Conservation (phyloP, 2,113 vertebrate species). For the Myotis lucifugus region DNA sequence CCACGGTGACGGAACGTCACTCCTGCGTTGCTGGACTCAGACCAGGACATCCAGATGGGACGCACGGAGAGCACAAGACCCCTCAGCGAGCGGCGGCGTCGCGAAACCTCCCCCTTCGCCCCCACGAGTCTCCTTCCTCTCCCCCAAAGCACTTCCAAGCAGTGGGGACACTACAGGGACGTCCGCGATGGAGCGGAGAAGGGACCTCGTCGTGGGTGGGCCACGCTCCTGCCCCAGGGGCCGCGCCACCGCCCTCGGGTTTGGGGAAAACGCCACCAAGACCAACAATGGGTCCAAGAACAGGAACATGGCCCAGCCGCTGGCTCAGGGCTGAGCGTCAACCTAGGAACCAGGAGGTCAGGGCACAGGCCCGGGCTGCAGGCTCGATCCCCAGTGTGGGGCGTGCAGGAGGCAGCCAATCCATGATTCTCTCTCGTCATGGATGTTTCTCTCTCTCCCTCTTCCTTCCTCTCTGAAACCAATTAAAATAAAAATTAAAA, state of each 20-base stretch:
- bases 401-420: too few species aligned
- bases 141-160: not conserved
- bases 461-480: too few species aligned
- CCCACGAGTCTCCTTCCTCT: not conserved
- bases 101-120: not conserved
- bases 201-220: not conserved
- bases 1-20: fast-evolving
- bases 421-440: too few species aligned
- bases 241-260: fast-evolving
- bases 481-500: too few species aligned
- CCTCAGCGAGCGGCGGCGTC: fast-evolving
- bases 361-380: too few species aligned
- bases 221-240: not conserved
- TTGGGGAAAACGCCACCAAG: not conserved
- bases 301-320: not conserved
- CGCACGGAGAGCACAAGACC: fast-evolving
- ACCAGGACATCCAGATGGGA: not conserved
- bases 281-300: fast-evolving
- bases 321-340: too few species aligned
- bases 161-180: not conserved
- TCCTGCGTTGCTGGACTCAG: not conserved
- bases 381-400: too few species aligned
- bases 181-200: not conserved
- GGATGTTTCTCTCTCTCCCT: too few species aligned
- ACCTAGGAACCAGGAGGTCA: too few species aligned